These are phyloP conservation scores for Macrochelys suwanniensis DNA, from an alignment of 2,797 vertebrate species.

Conservation along the genomic window DNA sequence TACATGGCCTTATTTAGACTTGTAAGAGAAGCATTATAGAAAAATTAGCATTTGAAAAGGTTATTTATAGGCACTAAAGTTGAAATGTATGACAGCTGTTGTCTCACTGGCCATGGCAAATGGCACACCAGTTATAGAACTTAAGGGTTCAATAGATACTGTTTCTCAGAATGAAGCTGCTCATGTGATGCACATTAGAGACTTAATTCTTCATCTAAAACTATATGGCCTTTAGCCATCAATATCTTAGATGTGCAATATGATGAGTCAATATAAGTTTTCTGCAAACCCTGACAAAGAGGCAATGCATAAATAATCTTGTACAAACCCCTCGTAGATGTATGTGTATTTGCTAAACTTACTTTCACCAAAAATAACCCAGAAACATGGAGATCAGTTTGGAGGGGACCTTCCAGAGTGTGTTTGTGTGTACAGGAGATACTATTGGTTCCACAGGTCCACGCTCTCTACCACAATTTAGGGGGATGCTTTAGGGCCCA, in stretches of 20 bases:
- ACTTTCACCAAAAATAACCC: not conserved
- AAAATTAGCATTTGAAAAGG: constrained; percentile 3
- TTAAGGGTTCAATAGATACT: not conserved
- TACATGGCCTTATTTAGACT: not conserved
- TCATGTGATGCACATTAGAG: not conserved
- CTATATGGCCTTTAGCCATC: not conserved
- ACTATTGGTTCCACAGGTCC: not conserved
- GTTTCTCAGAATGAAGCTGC: not conserved
- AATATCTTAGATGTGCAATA: not conserved
- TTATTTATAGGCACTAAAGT: constrained; percentile 13
- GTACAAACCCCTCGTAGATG: not conserved
- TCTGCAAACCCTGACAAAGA: not conserved
- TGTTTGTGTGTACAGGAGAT: not conserved
- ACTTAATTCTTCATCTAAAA: not conserved
- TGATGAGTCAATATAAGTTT: not conserved
- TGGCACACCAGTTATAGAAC: not conserved
- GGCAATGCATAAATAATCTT: not conserved
- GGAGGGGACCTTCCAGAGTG: not conserved
- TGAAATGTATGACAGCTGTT: not conserved
- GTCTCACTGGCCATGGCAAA: not conserved
- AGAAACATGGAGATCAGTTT: not conserved
- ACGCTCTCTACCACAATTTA: not conserved
- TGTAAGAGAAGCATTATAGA: not conserved
- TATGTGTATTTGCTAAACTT: not conserved
- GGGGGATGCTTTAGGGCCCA: not conserved